phyloP scores from a whole-genome alignment of 2,888 invertebrate genomes.

The Drosophila neoperkinsi region DNA sequence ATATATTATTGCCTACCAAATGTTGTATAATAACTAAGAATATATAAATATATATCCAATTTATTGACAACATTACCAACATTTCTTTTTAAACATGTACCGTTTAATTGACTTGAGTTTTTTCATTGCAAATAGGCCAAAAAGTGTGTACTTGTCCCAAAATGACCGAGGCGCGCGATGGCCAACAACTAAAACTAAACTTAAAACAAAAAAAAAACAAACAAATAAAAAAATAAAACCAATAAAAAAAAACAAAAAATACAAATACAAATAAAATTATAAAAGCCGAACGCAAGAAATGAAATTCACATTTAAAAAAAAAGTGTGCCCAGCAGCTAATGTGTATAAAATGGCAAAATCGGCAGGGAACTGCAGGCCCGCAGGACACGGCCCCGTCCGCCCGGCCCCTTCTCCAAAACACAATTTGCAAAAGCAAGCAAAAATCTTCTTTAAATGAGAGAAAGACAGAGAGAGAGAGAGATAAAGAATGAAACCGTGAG shows the following conservation, averaged over 20 bases:
- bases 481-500: slow-evolving; percentile 19
- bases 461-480: slow-evolving; percentile 20
- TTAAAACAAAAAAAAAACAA: slow-evolving; percentile 70
- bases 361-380: slow-evolving; percentile 47
- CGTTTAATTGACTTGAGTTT: slow-evolving; percentile 85
- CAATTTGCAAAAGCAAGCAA: slow-evolving; percentile 38
- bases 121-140: slow-evolving; percentile 86
- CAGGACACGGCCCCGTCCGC: slow-evolving; percentile 42
- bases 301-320: slow-evolving; percentile 57
- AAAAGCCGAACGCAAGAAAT: slow-evolving; percentile 64
- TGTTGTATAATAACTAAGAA: slow-evolving; percentile 55
- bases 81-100: slow-evolving; percentile 58
- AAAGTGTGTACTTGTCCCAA: slow-evolving; percentile 86
- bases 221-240: slow-evolving; percentile 49
- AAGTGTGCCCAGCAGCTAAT: slow-evolving; percentile 59
- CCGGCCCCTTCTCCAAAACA: slow-evolving; percentile 31
- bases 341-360: slow-evolving; percentile 44
- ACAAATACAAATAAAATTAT: slow-evolving; percentile 41
- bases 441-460: slow-evolving; percentile 37
- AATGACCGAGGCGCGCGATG: slow-evolving; percentile 86
- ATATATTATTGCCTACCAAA: slow-evolving; percentile 50
- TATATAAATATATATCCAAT: slow-evolving; percentile 63
- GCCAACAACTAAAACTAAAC: slow-evolving; percentile 84
- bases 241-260: slow-evolving; percentile 52
- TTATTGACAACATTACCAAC: slow-evolving; percentile 69